phyloP scores from a whole-genome alignment of 2,797 vertebrate species.

The Tolypeutes matacus region DNA sequence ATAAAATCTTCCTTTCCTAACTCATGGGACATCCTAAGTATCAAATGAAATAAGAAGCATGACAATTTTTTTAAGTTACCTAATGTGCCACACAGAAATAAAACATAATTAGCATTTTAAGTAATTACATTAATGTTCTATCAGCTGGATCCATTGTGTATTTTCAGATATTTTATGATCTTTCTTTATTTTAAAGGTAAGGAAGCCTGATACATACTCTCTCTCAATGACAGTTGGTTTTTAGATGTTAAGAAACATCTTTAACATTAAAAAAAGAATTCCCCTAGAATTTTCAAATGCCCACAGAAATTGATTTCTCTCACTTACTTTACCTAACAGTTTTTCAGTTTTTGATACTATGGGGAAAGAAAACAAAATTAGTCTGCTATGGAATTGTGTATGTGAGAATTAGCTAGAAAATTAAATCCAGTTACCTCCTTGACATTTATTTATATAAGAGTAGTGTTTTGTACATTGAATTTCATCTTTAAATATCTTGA shows the following conservation, averaged over 20 bases:
- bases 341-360: neutral
- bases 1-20: constrained; percentile 10
- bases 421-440: neutral
- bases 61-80: neutral
- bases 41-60: neutral
- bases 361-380: neutral
- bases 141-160: neutral
- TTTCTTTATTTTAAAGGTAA: neutral
- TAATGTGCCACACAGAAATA: constrained; percentile 19
- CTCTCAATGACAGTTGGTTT: neutral
- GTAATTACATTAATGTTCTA: neutral
- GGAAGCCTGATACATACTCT: neutral
- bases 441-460: neutral
- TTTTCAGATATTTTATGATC: neutral
- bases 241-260: neutral
- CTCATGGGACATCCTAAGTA: neutral
- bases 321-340: neutral
- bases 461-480: constrained; percentile 33
- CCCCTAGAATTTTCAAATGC: constrained; percentile 21
- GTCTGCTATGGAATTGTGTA: neutral
- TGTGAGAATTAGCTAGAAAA: constrained; percentile 25
- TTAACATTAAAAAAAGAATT: constrained; percentile 6
- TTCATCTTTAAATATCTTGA: neutral
- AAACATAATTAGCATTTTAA: neutral
- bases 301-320: neutral